Evolutionary conservation across 2,797 vertebrate genomes (phyloP), one percentile per base, ranked within the genome.

Genomic region (Channallabes apus): DNA sequence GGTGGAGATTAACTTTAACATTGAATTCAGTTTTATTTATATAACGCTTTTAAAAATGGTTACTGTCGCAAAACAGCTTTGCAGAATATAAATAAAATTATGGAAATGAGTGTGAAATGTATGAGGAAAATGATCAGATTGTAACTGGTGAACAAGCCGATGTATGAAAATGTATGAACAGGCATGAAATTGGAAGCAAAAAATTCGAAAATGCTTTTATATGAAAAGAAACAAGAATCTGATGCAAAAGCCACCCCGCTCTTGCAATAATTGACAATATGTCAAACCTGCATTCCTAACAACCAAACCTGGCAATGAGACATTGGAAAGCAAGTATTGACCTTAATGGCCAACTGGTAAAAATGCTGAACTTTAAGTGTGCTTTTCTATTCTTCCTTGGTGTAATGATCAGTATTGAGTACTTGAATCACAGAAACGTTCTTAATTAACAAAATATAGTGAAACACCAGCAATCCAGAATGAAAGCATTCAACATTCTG

Each of bases 171-270:
- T 32, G 32, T 32, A 32, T 32, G 32, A 32, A 32, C 56, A 68
- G 27, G 35, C n/a, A 20, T 71, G 72, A 59, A 35, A 35, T 24
- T 35, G 75, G 56, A 59, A 35, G 75, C 11, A 59, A 78, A 9
- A 35, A 38, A 24, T 59, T 59, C 3, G 4, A 6, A 32, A 75
- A 20, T 41, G 17, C 38, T 71, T 84, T 78, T 77, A 80, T 75
- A 72, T 59, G 83, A 84, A 72, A 77, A 69, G 72, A 67, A 76
- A 56, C 27, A 75, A 82, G 72, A 84, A 76, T 73, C 51, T 87
- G 86, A 84, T 84, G 86, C 83, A 87, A 87, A 84, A 81, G 46
- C 46, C 58, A 29, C 17, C 46, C 2, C 0, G 3, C 32, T 65
- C 58, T 32, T 82, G 86, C 80, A 85, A 82, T 72, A 68, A 78